Percentiles rank a stretch among this genome's conserved stretches.
These are phyloP conservation scores for Corvus moneduloides DNA, from an alignment of 2,113 vertebrate species.

Conservation along the genomic window DNA sequence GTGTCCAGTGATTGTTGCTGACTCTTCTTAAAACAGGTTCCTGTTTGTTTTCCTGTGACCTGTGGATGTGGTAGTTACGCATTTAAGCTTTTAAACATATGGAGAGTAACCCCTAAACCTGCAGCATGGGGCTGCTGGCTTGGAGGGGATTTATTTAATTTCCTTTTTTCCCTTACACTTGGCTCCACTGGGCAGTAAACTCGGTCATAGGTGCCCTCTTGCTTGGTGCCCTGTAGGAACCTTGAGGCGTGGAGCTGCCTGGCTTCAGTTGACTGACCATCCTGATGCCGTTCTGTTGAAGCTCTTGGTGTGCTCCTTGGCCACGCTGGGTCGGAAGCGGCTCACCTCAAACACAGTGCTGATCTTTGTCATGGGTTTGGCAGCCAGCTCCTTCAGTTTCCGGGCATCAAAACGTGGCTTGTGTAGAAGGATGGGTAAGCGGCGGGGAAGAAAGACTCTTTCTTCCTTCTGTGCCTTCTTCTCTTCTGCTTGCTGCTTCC, in stretches of 20 bases:
- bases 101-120: background rate
- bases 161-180: background rate
- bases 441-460: conserved; percentile 25
- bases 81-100: background rate
- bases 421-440: conserved; percentile 85
- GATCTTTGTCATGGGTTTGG: conserved; percentile 77
- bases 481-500: conserved; percentile 35
- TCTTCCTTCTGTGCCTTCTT: background rate
- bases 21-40: background rate
- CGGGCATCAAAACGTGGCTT: conserved; percentile 91
- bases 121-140: background rate
- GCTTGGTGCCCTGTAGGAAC: background rate
- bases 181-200: background rate
- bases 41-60: background rate
- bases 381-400: conserved; percentile 84
- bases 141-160: background rate
- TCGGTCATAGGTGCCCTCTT: background rate
- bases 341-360: conserved; percentile 76
- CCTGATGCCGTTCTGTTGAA: conserved; percentile 89
- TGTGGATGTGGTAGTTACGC: background rate
- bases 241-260: background rate
- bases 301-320: conserved; percentile 80
- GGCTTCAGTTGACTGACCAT: conserved; percentile 70
- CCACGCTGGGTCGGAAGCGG: conserved; percentile 72
- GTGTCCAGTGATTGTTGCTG: background rate